Conservation (phyloP, 2,113 vertebrate species). For the Pycnonotus jocosus region DNA sequence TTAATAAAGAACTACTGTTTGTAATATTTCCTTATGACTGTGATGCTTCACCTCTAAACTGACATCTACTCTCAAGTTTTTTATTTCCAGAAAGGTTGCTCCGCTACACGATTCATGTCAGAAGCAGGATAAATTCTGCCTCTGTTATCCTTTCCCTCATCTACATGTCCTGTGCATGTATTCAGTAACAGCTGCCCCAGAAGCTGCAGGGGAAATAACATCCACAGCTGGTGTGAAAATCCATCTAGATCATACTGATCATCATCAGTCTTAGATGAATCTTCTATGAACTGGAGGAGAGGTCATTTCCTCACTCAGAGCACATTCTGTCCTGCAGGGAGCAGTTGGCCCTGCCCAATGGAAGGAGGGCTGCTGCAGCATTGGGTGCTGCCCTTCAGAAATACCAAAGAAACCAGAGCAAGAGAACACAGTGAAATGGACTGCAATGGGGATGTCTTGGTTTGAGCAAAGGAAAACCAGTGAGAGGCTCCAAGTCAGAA, state of each 20-base stretch:
- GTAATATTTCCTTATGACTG: not conserved
- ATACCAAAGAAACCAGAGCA: not conserved
- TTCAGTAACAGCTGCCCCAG: not conserved
- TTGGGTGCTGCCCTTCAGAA: not conserved
- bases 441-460: too few relatives aligned
- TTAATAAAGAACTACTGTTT: not conserved
- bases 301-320: not conserved
- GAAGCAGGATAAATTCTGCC: not conserved
- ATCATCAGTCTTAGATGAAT: not conserved
- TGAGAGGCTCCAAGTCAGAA: too few relatives aligned
- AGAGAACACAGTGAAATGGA: not conserved
- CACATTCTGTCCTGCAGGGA: not conserved
- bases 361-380: not conserved
- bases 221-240: not conserved
- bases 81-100: not conserved
- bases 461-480: too few relatives aligned
- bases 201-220: not conserved
- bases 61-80: not conserved
- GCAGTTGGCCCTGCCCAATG: not conserved
- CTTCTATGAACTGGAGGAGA: not conserved
- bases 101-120: not conserved
- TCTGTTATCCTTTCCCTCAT: not conserved
- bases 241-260: not conserved
- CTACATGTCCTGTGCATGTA: not conserved
- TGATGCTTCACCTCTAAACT: not conserved